Conservation (phyloP, 2,113 vertebrate genomes). For the Corapipo altera region DNA sequence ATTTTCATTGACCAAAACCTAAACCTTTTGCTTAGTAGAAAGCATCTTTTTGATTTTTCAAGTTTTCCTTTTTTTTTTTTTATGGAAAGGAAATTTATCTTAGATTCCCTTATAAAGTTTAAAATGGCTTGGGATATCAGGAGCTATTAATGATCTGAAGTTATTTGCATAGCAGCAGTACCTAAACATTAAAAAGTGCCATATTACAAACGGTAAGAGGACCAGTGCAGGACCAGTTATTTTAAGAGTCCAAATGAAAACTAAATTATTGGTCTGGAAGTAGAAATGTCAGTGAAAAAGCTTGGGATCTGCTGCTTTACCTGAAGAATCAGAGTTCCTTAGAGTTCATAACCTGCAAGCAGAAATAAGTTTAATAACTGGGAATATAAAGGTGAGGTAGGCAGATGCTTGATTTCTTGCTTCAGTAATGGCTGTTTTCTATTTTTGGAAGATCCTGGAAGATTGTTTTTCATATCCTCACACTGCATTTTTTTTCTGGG, state of each 20-base stretch:
- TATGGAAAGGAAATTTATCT: background rate
- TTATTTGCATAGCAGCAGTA: background rate
- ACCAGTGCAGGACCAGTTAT: background rate
- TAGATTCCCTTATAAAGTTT: background rate
- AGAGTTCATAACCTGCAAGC: background rate
- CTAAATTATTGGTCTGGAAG: background rate
- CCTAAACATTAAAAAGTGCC: background rate
- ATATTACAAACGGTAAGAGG: background rate
- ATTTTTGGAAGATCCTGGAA: background rate
- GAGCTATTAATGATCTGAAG: background rate
- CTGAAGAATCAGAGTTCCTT: background rate
- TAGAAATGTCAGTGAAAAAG: background rate
- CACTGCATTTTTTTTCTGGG: background rate
- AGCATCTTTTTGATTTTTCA: conserved; percentile 63
- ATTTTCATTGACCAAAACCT: background rate
- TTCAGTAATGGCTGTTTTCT: background rate
- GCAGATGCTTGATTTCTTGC: background rate
- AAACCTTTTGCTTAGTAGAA: background rate
- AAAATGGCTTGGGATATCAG: background rate
- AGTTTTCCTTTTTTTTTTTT: background rate
- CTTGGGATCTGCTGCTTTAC: background rate
- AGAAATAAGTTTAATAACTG: background rate
- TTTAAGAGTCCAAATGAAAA: background rate
- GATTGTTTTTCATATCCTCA: background rate
- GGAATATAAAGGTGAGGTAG: background rate